A percentile compares a stretch with the other conserved stretches of the same genome.
These are phyloP conservation scores for Eristalis pertinax DNA, from an alignment of 2,888 invertebrate genomes.

Conservation along the genomic window DNA sequence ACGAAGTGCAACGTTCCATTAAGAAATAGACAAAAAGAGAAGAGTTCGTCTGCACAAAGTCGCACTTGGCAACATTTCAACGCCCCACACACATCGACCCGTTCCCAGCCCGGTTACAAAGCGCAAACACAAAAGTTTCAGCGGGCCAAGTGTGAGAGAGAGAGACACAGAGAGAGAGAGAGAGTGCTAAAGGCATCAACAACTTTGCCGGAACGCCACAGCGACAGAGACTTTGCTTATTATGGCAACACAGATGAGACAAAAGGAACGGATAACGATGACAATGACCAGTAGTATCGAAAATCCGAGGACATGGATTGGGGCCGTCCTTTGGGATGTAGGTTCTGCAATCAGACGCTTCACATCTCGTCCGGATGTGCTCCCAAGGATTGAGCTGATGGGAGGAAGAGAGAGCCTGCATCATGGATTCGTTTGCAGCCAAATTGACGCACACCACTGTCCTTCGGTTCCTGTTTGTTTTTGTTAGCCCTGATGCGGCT, in stretches of 20 bases:
- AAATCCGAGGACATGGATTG: conserved; percentile 60
- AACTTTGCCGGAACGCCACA: neutral
- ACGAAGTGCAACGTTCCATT: conserved; percentile 35
- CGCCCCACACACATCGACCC: neutral
- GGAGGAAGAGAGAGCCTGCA: neutral
- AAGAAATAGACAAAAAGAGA: conserved; percentile 12
- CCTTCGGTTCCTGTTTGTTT: neutral
- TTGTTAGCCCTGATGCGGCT: conserved; percentile 26
- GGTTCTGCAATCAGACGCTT: conserved; percentile 29
- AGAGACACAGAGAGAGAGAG: neutral
- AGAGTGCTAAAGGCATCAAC: conserved; percentile 1
- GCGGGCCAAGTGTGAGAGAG: neutral
- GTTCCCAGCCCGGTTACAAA: neutral
- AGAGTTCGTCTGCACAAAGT: conserved; percentile 48
- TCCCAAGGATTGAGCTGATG: neutral
- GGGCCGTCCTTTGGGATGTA: conserved; percentile 38
- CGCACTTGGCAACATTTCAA: conserved; percentile 54
- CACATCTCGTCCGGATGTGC: conserved; percentile 7
- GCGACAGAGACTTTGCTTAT: conserved; percentile 48
- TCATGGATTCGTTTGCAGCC: conserved; percentile 21
- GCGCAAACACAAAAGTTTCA: conserved; percentile 9
- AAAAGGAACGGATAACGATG: conserved; percentile 58
- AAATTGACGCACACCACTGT: neutral
- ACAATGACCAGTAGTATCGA: conserved; percentile 57
- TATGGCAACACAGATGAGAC: conserved; percentile 62